A percentile compares a stretch with the other conserved stretches of the same genome.
These are phyloP conservation scores for Onychomys leucogaster DNA, from an alignment of 2,797 vertebrate species.

Conservation along the genomic window DNA sequence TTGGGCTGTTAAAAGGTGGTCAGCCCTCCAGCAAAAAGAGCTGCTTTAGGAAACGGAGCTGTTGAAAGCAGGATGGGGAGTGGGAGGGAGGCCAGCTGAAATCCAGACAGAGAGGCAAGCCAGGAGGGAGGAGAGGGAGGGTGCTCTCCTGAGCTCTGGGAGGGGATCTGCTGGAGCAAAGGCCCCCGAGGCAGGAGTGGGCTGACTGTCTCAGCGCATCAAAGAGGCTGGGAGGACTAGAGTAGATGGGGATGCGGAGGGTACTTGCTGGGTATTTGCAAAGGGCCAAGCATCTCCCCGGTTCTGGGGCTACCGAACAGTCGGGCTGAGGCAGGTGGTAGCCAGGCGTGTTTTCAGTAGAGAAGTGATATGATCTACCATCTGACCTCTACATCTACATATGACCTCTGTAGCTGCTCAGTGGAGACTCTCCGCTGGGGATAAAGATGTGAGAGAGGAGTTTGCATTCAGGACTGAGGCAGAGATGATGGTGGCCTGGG, in stretches of 20 bases:
- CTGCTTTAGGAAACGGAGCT: not conserved
- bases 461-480: fast-evolving
- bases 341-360: not conserved
- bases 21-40: not conserved
- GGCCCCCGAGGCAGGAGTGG: not conserved
- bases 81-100: not conserved
- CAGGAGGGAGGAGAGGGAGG: not conserved
- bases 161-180: not conserved
- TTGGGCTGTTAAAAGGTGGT: not conserved
- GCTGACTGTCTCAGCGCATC: not conserved
- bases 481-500: not conserved
- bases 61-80: not conserved
- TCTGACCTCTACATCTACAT: not conserved
- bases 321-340: not conserved
- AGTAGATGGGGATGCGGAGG: not conserved
- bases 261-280: too few relatives aligned
- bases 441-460: not conserved
- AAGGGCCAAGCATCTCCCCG: too few relatives aligned
- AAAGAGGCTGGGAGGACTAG: not conserved
- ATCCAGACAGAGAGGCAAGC: not conserved
- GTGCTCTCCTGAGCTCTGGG: not conserved
- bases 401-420: too few relatives aligned
- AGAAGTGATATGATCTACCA: not conserved
- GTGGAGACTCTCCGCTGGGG: not conserved
- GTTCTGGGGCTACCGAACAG: not conserved